Percentiles rank a stretch among this genome's conserved stretches.
These are phyloP conservation scores for Diorhabda elongata DNA, from an alignment of 1,140 invertebrate species.

Conservation along the genomic window DNA sequence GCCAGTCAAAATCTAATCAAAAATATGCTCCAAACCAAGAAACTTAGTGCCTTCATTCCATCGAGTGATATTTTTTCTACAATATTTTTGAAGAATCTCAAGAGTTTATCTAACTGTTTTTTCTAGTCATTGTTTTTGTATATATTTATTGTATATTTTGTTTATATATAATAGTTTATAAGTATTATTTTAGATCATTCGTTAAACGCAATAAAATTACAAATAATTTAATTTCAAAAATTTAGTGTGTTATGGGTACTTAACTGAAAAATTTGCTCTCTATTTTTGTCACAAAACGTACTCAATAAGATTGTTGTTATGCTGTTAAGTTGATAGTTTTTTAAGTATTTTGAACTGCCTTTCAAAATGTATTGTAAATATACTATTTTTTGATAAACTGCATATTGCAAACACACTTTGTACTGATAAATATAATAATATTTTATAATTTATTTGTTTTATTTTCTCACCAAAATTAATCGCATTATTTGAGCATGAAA, in stretches of 20 bases:
- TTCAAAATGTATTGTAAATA: constrained; percentile 21
- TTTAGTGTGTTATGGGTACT: background rate
- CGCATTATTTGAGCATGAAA: too few species aligned
- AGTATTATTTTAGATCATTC: constrained; percentile 5
- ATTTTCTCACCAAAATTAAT: constrained; percentile 4
- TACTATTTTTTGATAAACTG: constrained; percentile 25
- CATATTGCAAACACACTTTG: constrained; percentile 13
- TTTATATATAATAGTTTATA: constrained; percentile 27
- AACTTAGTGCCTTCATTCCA: constrained; percentile 42
- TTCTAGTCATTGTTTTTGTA: constrained; percentile 44
- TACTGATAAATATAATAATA: constrained; percentile 31
- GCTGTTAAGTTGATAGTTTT: constrained; percentile 8
- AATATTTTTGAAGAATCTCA: constrained; percentile 30
- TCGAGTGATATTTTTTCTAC: constrained; percentile 39
- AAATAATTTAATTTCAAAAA: constrained; percentile 3
- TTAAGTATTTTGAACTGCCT: constrained; percentile 7
- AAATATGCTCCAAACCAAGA: constrained; percentile 19
- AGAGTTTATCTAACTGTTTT: constrained; percentile 38
- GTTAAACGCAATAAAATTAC: constrained; percentile 13
- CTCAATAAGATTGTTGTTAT: constrained; percentile 14
- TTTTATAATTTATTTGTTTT: constrained; percentile 16
- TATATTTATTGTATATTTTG: constrained; percentile 40
- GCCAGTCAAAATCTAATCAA: constrained; percentile 33
- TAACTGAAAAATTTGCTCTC: background rate
- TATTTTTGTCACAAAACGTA: background rate